Conservation (phyloP, 1,140 invertebrate genomes). For the Saccostrea cuccullata region DNA sequence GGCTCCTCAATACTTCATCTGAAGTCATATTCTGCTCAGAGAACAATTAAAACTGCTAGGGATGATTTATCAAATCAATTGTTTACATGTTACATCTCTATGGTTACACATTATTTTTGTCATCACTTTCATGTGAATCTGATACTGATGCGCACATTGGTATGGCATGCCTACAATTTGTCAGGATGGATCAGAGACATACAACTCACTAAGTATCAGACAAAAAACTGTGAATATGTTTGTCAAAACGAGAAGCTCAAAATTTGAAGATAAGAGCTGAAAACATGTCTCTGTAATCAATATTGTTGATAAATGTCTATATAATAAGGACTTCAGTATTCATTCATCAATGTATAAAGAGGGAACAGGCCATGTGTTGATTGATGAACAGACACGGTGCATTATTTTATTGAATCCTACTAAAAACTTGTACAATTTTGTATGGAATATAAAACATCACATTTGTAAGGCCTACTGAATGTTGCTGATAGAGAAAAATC, state of each 20-base stretch:
- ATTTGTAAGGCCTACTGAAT: no score
- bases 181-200: not conserved
- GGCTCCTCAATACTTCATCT: conserved; percentile 1
- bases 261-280: not conserved
- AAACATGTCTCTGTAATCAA: not conserved
- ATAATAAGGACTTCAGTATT: not conserved
- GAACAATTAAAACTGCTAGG: not conserved
- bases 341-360: not conserved
- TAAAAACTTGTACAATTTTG: not conserved
- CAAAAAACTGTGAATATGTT: not conserved
- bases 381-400: not conserved
- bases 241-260: not conserved
- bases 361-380: not conserved
- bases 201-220: not conserved
- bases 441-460: no score
- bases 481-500: not conserved
- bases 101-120: not conserved
- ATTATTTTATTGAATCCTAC: not conserved
- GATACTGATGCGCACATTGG: not conserved
- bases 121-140: not conserved
- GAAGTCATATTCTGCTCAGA: not conserved
- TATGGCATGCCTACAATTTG: not conserved
- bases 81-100: not conserved
- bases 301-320: not conserved
- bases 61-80: conserved; percentile 34